phyloP scores from a whole-genome alignment of 2,113 vertebrate species.

The Siniperca chuatsi region DNA sequence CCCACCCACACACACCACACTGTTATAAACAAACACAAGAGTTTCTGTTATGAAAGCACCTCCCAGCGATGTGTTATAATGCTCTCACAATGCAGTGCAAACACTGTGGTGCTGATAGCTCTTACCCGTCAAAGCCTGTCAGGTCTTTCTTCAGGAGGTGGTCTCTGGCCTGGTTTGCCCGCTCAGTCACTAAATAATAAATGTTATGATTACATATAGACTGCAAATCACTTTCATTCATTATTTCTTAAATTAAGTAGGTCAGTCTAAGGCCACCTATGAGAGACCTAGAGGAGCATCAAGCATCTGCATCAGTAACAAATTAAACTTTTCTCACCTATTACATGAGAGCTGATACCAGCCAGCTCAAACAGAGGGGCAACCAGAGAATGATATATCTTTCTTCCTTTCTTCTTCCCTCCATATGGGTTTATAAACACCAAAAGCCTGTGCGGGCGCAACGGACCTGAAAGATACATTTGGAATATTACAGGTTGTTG shows the following conservation, averaged over 20 bases:
- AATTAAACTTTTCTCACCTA: constrained; percentile 77
- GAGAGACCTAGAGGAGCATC: not conserved
- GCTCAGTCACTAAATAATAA: constrained; percentile 82
- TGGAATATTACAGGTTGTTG: constrained; percentile 7
- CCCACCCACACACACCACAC: constrained; percentile 89
- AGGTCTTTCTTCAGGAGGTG: constrained; percentile 88
- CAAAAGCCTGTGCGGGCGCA: constrained; percentile 83
- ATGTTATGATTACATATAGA: not conserved
- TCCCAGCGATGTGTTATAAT: constrained; percentile 17
- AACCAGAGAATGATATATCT: constrained; percentile 84
- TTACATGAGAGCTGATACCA: constrained; percentile 86
- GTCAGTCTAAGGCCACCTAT: not conserved
- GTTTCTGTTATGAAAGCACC: constrained; percentile 47
- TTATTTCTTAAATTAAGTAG: not conserved
- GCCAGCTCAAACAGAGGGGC: constrained; percentile 87
- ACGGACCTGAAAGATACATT: constrained; percentile 60
- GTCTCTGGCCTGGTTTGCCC: constrained; percentile 87
- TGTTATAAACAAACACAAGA: constrained; percentile 66
- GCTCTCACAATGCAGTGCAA: constrained; percentile 20
- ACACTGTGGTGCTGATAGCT: not conserved
- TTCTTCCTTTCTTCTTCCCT: constrained; percentile 82
- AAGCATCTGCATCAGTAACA: not conserved
- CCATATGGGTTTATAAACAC: constrained; percentile 89
- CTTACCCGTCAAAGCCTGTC: constrained; percentile 86
- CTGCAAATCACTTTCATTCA: not conserved